Evolutionary conservation across 2,113 vertebrate genomes (phyloP), one percentile per base, ranked within the genome.

Genomic region (Nothocercus julius): DNA sequence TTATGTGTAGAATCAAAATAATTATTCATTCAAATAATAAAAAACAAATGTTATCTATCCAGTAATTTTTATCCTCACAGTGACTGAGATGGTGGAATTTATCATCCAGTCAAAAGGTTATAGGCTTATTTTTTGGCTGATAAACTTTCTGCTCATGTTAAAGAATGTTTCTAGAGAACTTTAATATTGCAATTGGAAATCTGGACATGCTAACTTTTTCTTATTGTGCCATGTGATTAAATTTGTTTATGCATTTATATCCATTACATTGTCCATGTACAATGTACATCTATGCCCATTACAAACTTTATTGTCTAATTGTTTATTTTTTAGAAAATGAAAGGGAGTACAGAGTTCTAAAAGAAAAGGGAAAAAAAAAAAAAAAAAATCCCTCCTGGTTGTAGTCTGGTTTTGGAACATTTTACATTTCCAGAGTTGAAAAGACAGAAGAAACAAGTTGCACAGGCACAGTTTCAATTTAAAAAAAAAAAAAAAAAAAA

Each of bases 1-100:
- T 66, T 87, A 80, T 28, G 19, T 73, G 82, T 40, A 68, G 40
- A 40, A 16, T 67, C 19, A 78, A 93, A 81, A 82, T 70, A 90
- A 87, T 92, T 94, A 92, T 85, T 88, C 13, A 70, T 49, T 92
- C 70, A 85, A 92, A 86, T 59, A 0, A 82, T 84, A 70, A 4
- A 73, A 67, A 59, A 12, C 76, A 49, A 49, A 49, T 22, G 70
- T n/a, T 92, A 78, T 89, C 86, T 91, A 74, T 58, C 11, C 17
- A 70, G 30, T 75, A n/a, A 63, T 87, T 76, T 86, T 77, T 73
- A 47, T 83, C 8, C 32, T 82, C 14, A 63, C 5, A 20, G 13
- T 11, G 21, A 36, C 24, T 40, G 53, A 84, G 17, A 56, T 80
- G 24, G 40, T 73, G 6, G 8, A 85, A 27, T 56, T 79, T 92